Evolutionary conservation across 2,113 vertebrate species (phyloP).

Genomic region (Stictonetta naevosa): DNA sequence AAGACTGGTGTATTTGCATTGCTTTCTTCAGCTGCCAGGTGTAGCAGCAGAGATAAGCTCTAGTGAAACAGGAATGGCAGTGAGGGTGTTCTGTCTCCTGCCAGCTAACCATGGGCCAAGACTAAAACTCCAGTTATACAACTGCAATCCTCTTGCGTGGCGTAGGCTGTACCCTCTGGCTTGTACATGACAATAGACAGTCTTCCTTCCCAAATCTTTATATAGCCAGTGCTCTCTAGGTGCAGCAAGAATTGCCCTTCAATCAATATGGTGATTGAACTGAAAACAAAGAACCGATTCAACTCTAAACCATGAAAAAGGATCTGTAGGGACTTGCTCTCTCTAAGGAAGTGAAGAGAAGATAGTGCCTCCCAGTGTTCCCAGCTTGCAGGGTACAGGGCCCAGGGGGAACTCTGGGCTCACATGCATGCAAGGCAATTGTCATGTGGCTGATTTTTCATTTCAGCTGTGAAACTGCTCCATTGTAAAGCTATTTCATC

Average conservation of each 20-base stretch:
- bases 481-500: constrained; percentile 39
- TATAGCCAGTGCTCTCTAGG: not conserved
- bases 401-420: not conserved
- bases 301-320: constrained; percentile 31
- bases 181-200: not conserved
- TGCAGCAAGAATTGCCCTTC: constrained; percentile 12
- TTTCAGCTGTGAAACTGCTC: constrained; percentile 36
- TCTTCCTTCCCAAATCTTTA: constrained; percentile 40
- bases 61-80: not conserved
- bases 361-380: not conserved
- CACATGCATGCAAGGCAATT: not conserved
- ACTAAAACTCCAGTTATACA: constrained; percentile 2
- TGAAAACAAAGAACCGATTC: constrained; percentile 46
- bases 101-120: not conserved
- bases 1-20: not conserved
- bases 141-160: not conserved
- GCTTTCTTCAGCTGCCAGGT: constrained; percentile 15
- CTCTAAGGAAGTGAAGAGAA: constrained; percentile 7
- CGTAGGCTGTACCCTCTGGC: not conserved
- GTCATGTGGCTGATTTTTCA: constrained; percentile 41
- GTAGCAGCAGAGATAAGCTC: constrained; percentile 56
- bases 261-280: not conserved
- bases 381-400: not conserved
- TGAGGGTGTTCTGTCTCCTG: not conserved
- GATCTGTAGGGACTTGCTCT: not conserved